Evolutionary conservation across 92 coral and sea anemone species (phyloP), one percentile per base, ranked within the genome.

Genomic region (Palythoa heliodiscus): DNA sequence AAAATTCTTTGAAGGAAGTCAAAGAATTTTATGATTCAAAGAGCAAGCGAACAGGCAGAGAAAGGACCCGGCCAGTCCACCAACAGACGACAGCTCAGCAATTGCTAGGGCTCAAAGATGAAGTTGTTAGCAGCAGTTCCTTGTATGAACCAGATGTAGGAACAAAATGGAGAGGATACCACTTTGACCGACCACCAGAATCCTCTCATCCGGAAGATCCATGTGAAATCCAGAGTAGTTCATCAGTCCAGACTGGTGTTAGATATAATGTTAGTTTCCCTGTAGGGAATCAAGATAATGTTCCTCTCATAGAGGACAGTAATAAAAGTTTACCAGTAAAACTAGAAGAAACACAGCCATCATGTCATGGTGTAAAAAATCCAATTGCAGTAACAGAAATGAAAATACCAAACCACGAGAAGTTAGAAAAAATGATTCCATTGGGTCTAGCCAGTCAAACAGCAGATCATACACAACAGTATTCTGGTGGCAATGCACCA

Each of bases 161-260:
- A 60, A 70, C 55, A 29, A 63, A 20, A 38, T 83, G 88, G 90
- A 83, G 61, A 43, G 76, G 74, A 29, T 82, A 75, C 67, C 87
- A 88, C 47, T 71, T 88, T 7, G 87, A 66, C 75, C 77, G 87
- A 35, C 87, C 83, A 8, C 87, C 90, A 52, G 90, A 83, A 43
- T 39, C 14, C 25, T 3, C 78, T 13, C 23, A 1, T 73, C 25
- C 14, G 19, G 60, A 43, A 7, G 37, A 11, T 48, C 29, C 70
- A 19, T 10, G 10, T n/a, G 70, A 6, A 5, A 19, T 9, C 12
- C 7, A 64, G 11, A 47, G 58, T 73, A 20, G 78, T 73, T 38
- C 70, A 37, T 77, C 70, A 77, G 69, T 58, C 55, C 69, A 6
- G 29, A 38, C 70, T 77, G 82, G 82, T 77, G 70, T 61, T 77